phyloP scores from a whole-genome alignment of 2,888 invertebrate species.

The Pammene fasciana region DNA sequence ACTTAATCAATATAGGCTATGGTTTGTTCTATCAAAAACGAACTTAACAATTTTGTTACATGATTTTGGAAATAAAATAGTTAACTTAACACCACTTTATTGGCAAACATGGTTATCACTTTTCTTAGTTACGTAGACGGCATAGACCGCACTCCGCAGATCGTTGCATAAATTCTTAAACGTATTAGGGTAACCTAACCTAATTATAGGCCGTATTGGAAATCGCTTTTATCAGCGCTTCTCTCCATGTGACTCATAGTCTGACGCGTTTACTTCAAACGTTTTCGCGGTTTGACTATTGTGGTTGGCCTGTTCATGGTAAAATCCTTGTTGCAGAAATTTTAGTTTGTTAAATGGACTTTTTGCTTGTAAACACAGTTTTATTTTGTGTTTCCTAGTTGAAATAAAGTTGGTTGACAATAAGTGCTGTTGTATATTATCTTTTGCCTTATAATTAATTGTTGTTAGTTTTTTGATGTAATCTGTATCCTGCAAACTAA shows the following conservation, averaged over 20 bases:
- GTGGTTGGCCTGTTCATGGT: neutral
- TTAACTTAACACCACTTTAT: too few relatives aligned
- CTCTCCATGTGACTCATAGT: constrained; percentile 5
- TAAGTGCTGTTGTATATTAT: too few relatives aligned
- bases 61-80: too few relatives aligned
- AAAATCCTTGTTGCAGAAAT: neutral
- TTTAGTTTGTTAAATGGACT: neutral
- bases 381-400: too few relatives aligned
- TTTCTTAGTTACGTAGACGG: neutral
- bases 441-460: too few relatives aligned
- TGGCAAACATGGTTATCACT: neutral
- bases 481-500: too few relatives aligned
- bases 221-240: constrained; percentile 12
- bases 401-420: too few relatives aligned
- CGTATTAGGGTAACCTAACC: neutral
- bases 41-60: too few relatives aligned
- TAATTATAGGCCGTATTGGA: constrained; percentile 12
- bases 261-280: neutral
- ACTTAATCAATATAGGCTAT: too few relatives aligned
- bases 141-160: too few relatives aligned
- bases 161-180: neutral
- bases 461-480: too few relatives aligned
- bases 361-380: neutral
- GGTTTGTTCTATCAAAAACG: too few relatives aligned
- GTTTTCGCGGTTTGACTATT: constrained; percentile 1